Evolutionary conservation across 2,888 invertebrate species (phyloP), one percentile per base, ranked within the genome.

Genomic region (Drosophila demipolita): DNA sequence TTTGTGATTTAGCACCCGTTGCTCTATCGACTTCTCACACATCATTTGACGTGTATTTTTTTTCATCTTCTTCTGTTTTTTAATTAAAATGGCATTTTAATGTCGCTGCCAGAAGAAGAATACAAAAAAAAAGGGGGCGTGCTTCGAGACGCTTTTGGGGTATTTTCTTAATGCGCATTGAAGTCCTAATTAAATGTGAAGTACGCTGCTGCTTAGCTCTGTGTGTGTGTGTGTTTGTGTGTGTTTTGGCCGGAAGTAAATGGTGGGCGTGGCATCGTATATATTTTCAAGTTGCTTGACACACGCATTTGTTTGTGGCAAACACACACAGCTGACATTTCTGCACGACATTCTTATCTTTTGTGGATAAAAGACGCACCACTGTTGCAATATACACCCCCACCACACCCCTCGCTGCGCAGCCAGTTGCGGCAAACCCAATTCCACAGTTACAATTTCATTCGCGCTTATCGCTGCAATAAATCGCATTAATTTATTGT

Each of bases 401-500:
- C 29, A 29, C 29, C 29, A 29, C 6, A 29, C 29, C 29, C 5
- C 29, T 29, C 29, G 29, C 29, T 6, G 2, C 1, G 29, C 5
- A 29, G 29, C 29, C 29, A 29, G 29, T 29, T 29, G 49, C 49
- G 26, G n/a, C 42, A 63, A 42, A 49, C 29, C 50, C 48, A 60
- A 36, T 20, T 26, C 29, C 57, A 42, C 83, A 68, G 66, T 66
- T 55, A 54, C 64, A 69, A 57, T 69, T 61, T 60, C 69, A 53
- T 70, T 66, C 83, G 80, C 80, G 85, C 91, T 91, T 91, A 91
- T 91, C 91, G 82, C 82, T 68, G 91, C 90, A 91, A 91, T 91
- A 91, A 91, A 91, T 91, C 91, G 90, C 90, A 90, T 91, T 91
- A 92, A 91, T 91, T 92, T 91, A 91, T 91, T 91, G 92, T 90